Base-by-base conservation (phyloP, 2,888 invertebrate species). In the Sinohyriopsis cumingii region DNA sequence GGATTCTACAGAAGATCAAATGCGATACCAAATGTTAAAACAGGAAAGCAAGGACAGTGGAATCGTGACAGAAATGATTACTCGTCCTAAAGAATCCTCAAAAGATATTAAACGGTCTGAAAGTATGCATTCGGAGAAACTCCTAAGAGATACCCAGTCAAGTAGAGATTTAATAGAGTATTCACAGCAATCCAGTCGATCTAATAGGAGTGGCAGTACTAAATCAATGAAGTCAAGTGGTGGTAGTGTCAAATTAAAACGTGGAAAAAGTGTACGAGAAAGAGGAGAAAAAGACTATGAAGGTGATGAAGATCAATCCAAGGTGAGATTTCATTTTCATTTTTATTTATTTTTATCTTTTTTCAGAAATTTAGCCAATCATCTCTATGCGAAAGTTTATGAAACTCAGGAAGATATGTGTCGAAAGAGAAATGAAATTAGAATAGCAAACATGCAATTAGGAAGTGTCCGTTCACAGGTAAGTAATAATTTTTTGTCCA, bases 371-470 rank as follows among this genome's bases (percentile, higher is more conserved):
- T 81, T 88, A 77, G 87, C 86, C 54, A 87, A 87, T 72, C 88
- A 94, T 87, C 92, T 96, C 72, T 96, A 94, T 91, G 96, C 95
- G 90, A 98, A 98, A 92, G 96, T 95, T 83, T 97, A 97, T 90
- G 97, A 98, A 91, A 93, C 97, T 71, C 95, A 98, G 92, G 97
- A 98, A 91, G 97, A 98, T 86, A 95, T 98, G 89, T 96, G 97
- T 78, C 92, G 95, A 92, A 97, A 97, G 91, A 94, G 95, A 87
- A 97, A 97, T 91, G 97, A 98, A 92, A 93, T 97, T 82, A 93
- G 96, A 80, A 95, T 96, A 66, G 95, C 96, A 63, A 96, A 96
- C 89, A 93, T 98, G 77, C 97, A 97, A 91, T 92, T 97, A 76
- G 94, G 96, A 67, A 95, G 97, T 71, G 94, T 97, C 69, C 93